A percentile compares a stretch with the other conserved stretches of the same genome.
These are phyloP conservation scores for Manacus vitellinus DNA, from an alignment of 2,113 vertebrate species.

Conservation along the genomic window DNA sequence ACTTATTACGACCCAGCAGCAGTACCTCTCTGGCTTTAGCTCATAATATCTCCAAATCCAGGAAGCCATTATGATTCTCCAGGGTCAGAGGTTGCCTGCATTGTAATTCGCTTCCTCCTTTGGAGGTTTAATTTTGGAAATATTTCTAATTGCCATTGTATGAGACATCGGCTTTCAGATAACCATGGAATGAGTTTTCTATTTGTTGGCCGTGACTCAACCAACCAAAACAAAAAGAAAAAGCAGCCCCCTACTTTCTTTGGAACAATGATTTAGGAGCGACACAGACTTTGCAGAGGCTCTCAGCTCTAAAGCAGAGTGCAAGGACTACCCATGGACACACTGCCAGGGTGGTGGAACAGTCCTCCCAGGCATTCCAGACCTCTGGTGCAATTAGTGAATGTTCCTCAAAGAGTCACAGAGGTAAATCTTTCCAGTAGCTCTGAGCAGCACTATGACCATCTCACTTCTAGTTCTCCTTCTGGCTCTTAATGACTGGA, in stretches of 20 bases:
- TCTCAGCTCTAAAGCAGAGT: neutral
- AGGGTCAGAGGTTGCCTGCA: conserved; percentile 93
- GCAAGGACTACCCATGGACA: neutral
- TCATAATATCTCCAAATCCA: conserved; percentile 78
- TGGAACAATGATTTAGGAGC: conserved; percentile 38
- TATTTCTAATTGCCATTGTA: conserved; percentile 74
- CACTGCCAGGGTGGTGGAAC: neutral
- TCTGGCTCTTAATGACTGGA: neutral
- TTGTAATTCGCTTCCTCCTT: conserved; percentile 93
- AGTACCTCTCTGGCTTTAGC: conserved; percentile 66
- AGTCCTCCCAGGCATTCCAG: neutral
- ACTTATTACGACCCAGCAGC: conserved; percentile 64
- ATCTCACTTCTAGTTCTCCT: neutral
- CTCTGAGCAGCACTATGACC: neutral
- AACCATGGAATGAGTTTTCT: conserved; percentile 73
- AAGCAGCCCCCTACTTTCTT: conserved; percentile 40
- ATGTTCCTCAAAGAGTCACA: neutral
- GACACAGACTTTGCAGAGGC: neutral
- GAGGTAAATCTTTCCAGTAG: neutral
- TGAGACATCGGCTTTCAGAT: conserved; percentile 69
- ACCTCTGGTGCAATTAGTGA: neutral
- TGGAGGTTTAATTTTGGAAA: conserved; percentile 83
- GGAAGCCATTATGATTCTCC: conserved; percentile 79
- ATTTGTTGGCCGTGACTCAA: conserved; percentile 59
- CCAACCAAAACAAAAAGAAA: conserved; percentile 29